Conservation (phyloP, 2,113 vertebrate genomes). For the Ariopsis seemanni region DNA sequence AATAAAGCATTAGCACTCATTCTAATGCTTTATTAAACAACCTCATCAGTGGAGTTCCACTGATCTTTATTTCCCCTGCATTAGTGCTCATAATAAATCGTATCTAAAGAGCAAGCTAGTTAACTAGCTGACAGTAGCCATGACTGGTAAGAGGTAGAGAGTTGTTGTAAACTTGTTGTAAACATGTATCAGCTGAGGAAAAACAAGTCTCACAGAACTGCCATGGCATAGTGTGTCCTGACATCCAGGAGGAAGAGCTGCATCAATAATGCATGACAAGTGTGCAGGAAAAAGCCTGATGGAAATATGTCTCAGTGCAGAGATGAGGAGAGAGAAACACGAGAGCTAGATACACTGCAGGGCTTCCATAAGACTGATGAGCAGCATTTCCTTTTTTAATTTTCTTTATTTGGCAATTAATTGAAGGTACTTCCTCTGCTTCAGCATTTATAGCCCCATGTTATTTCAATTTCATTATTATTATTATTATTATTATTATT, state of each 20-base stretch:
- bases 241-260: slow-evolving; percentile 41
- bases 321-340: neutral
- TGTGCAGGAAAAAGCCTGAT: slow-evolving; percentile 43
- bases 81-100: neutral
- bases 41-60: neutral
- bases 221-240: slow-evolving; percentile 39
- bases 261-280: slow-evolving; percentile 56
- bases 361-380: neutral
- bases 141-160: too few species aligned
- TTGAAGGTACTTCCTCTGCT: neutral
- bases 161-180: neutral
- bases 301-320: slow-evolving; percentile 25
- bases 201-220: neutral
- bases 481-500: neutral
- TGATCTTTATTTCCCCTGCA: neutral
- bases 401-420: neutral
- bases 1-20: too few species aligned
- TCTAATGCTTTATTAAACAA: neutral
- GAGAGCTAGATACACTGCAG: neutral
- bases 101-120: neutral
- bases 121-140: neutral
- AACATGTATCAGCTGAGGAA: neutral
- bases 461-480: neutral
- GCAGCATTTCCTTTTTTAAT: neutral
- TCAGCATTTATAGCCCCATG: neutral